phyloP scores from a whole-genome alignment of 2,113 vertebrate species.

The Picathartes gymnocephalus region DNA sequence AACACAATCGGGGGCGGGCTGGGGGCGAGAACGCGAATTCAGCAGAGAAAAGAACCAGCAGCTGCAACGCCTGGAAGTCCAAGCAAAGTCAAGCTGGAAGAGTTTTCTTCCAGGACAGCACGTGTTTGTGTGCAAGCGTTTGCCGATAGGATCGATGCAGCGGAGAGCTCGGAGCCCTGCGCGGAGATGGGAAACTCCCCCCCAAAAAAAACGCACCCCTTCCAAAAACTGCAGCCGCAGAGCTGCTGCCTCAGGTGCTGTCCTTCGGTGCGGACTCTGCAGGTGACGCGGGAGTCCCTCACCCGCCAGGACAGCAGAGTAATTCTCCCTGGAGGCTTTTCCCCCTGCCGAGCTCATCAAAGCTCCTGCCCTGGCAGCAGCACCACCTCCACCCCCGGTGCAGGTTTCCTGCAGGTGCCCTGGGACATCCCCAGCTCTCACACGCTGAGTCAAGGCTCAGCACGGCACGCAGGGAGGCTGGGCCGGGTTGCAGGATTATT shows the following conservation, averaged over 20 bases:
- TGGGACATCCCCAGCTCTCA: not conserved
- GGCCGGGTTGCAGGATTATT: not conserved
- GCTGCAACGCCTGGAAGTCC: not conserved
- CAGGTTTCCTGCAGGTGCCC: conserved; percentile 14
- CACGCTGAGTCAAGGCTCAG: not conserved
- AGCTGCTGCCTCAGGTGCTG: not conserved
- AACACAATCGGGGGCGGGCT: too few species aligned
- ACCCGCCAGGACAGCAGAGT: not conserved
- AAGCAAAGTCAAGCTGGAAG: not conserved
- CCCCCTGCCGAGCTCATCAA: not conserved
- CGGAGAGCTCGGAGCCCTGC: not conserved
- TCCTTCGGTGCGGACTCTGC: rapidly evolving
- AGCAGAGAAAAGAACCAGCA: not conserved
- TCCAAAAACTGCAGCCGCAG: not conserved
- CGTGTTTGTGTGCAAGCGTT: not conserved
- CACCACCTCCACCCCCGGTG: not conserved
- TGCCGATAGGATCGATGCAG: not conserved
- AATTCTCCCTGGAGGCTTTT: not conserved
- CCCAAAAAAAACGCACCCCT: not conserved
- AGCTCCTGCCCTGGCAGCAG: not conserved
- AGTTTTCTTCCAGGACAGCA: not conserved
- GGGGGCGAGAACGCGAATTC: not conserved
- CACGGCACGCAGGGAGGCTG: not conserved
- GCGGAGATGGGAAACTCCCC: not conserved
- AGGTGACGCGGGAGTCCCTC: not conserved